Base-by-base conservation (phyloP, 2,888 invertebrate genomes). In the Adelognathus sp. region DNA sequence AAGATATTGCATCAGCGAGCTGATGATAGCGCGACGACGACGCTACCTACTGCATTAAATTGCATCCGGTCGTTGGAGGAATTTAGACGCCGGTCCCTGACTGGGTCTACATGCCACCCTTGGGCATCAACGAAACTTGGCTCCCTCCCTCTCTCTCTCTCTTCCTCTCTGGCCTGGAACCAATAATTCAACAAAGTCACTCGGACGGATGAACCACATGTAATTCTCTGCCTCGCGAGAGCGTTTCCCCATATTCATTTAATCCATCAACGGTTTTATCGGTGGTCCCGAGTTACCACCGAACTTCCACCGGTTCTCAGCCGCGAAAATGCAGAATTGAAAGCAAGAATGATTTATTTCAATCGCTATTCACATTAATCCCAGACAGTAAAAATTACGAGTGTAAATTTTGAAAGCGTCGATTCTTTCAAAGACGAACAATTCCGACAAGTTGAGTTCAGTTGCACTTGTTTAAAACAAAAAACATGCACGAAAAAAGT, bases 41-140 rank as follows among this genome's bases (percentile, higher is more conserved):
- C n/a, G n/a, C n/a, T n/a, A n/a, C n/a, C n/a, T n/a, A n/a, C 85
- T 85, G 88, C 90, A 89, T 90, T 90, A 90, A 90, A 90, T 90
- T 90, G 89, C 89, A 88, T 89, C 89, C 86, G 88, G 86, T 85
- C 88, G 88, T 88, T 88, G 86, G 82, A 82, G 88, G 86, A 89
- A 90, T 89, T 89, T 88, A 88, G 87, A 86, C 84, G 81, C 87
- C 83, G 33, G 70, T 76, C 69, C 66, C 73, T n/a, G n/a, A n/a
- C n/a, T n/a, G n/a, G n/a, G 64, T 80, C 52, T 78, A 54, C 64
- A 56, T 52, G 14, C 63, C 67, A 46, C 71, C 24, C 41, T n/a
- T 41, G 60, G 11, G 61, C 66, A 36, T 24, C 52, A 14, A 6
- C 46, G 58, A 74, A 66, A n/a, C n/a, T n/a, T n/a, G n/a, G n/a